Base-by-base conservation (phyloP, 2,888 invertebrate species). In the Drosophila greeni region DNA sequence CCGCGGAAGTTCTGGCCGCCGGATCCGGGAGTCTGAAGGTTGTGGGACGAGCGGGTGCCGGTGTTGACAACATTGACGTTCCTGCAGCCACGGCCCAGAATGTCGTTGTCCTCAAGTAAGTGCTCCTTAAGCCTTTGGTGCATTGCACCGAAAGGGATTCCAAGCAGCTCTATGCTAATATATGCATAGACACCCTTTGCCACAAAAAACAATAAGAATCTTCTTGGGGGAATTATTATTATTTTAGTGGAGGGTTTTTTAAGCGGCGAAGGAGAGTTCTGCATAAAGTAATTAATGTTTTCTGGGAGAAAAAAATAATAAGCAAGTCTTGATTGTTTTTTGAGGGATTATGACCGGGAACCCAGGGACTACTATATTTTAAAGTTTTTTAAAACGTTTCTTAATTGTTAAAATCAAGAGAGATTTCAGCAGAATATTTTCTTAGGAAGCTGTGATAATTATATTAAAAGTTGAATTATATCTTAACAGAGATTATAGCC, bases 11-110 rank as follows among this genome's bases (percentile, higher is more conserved):
- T 29, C 91, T 99, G 67, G 91, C 92, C 57, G 93, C 93, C 1
- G 95, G 93, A 2, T 90, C 91, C 2, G 89, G 89, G 11, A 92
- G 92, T 57, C 90, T 99, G 42, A 95, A 95, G 89, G 94, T 97
- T 18, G 94, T 99, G 40, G 98, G 97, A 14, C 92, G 99, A 43
- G 99, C 99, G n/a, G 99, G 99, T 7, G 98, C 98, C 2, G 99
- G 99, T 5, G 97, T 98, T 5, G 99, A 99, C 90, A 99, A 99
- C 89, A 98, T 99, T 72, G 97, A 99, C 87, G 93, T 96, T 43
- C 89, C 91, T 37, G 94, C 95, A 7, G 98, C 99, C 5, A 96
- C 95, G 0, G 91, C 92, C 72, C 92, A 93, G 76, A 95, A 96
- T 75, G 91, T 98, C 74, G 91, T 97, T 71, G 99, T 99, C 47